Base-by-base conservation (phyloP, 2,888 invertebrate genomes). In the Xestia c-nigrum region DNA sequence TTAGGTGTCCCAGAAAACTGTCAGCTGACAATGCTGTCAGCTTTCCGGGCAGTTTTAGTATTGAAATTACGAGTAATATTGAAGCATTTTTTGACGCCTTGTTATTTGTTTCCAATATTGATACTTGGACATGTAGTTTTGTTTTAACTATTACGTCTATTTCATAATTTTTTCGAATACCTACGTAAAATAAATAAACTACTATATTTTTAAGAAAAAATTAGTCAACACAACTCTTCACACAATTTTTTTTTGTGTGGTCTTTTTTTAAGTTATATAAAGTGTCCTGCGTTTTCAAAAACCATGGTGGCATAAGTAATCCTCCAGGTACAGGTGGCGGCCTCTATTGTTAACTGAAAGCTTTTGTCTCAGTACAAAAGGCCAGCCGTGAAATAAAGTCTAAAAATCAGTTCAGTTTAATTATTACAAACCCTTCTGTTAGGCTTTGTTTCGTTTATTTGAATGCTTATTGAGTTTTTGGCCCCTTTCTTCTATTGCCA, bases 381-480 rank as follows among this genome's bases (percentile, higher is more conserved):
- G 86, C 86, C 74, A 82, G 88, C 81, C 81, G 82, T 89, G 85
- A 87, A 90, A 89, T 85, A 88, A 90, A 91, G 89, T 90, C 88
- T 80, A 90, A 91, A 90, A 91, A 91, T 90, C 91, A 88, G 84
- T 80, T 76, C 75, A 80, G 81, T 86, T 89, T 90, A 89, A 91
- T 90, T 90, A 90, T 88, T 87, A 81, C 87, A 88, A 89, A 86
- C 90, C 90, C 88, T 89, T 90, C 87, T 87, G 80, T 72, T 80
- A 52, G 72, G 78, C 84, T 85, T 89, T 90, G 88, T 87, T 84
- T 73, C 52, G 57, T 55, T 72, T 82, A 75, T 87, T 87, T 85
- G 75, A 80, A 88, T 82, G 76, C 81, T 72, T 76, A 79, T 84
- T 78, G 74, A 77, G 78, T 40, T 79, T 76, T 64, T 70, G n/a